Base-by-base conservation (phyloP, 2,113 vertebrate genomes). In the Rhinogobius similis region DNA sequence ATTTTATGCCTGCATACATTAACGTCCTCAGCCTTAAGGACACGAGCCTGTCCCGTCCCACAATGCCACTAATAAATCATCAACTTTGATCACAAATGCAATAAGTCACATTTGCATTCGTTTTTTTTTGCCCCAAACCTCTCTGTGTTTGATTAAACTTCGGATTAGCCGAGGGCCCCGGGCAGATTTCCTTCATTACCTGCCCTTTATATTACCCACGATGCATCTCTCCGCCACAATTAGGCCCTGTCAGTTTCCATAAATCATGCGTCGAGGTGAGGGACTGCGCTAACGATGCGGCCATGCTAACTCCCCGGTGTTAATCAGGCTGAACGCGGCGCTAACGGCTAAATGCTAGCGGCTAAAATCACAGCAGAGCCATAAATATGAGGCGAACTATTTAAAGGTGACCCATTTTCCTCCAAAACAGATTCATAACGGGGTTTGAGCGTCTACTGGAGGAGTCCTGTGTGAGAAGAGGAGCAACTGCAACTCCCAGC, bases 181-280 rank as follows among this genome's bases (percentile, higher is more conserved):
- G 73, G 79, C 72, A 29, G 39, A 63, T 56, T 58, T 8, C 61
- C 18, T 68, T 81, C 62, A 80, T 82, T 68, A 85, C 63, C 75
- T 18, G 39, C 68, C 32, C 32, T 80, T 77, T 62, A 74, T 1
- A 2, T 24, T 55, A 24, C 1, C 8, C 59, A 59, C 44, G 11
- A 70, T 67, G 41, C 46, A 69, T 62, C 78, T 65, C 43, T 62
- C 41, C 16, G 23, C 55, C 68, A 39, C 32, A 81, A 55, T 59
- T 63, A 46, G 10, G 16, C 68, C 64, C 75, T 10, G 69, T 75
- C 65, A 78, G 43, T 38, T 65, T 72, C 62, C 66, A 69, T 68
- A 48, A 74, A 73, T 78, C 38, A 65, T 62, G 46, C 44, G 64
- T 3, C 44, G 0, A 2, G 32, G 43, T 18, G 6, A 26, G 38